These are phyloP conservation scores for Sarcoramphus papa DNA, from an alignment of 2,797 vertebrate genomes.

Conservation along the genomic window DNA sequence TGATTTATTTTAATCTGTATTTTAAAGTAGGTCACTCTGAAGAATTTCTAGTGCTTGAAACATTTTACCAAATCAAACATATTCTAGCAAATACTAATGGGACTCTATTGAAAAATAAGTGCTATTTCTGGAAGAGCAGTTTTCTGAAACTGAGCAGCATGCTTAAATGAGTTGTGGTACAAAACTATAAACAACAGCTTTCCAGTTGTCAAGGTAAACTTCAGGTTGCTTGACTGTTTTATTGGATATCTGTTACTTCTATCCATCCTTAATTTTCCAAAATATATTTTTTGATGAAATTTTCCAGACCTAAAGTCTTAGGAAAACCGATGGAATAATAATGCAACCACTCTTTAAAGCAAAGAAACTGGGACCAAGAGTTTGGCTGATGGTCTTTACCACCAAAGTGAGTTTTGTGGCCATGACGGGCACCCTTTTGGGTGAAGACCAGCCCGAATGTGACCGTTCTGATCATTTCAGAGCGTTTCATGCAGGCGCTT, in stretches of 20 bases:
- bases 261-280: not conserved
- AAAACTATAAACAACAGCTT: not conserved
- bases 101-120: not conserved
- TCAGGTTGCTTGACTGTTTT: not conserved
- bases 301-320: not conserved
- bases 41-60: not conserved
- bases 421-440: accelerated
- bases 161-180: not conserved
- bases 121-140: not conserved
- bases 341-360: accelerated
- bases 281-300: accelerated
- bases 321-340: not conserved
- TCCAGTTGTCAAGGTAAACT: not conserved
- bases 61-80: not conserved
- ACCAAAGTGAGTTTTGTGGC: not conserved
- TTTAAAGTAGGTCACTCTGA: not conserved
- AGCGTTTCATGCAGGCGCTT: not conserved
- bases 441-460: not conserved
- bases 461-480: not conserved
- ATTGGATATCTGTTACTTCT: not conserved
- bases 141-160: not conserved
- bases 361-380: not conserved
- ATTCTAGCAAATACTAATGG: not conserved
- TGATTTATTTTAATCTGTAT: not conserved
- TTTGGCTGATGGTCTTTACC: not conserved